phyloP scores from a whole-genome alignment of 2,113 vertebrate genomes.

The Cettia cetti region DNA sequence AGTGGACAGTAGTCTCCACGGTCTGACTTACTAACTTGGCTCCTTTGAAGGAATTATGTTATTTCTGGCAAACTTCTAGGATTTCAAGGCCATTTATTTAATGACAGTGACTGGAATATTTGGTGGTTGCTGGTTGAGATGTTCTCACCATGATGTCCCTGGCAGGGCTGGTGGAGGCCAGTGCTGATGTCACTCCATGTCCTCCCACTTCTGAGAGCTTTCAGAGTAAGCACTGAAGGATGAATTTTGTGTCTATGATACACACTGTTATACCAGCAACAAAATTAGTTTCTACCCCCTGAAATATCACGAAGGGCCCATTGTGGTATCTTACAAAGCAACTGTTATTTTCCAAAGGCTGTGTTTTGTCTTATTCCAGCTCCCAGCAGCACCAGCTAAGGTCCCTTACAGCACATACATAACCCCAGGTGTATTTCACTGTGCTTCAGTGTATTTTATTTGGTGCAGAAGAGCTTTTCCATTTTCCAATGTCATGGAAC shows the following conservation, averaged over 20 bases:
- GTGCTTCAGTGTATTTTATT: neutral
- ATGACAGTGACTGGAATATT: neutral
- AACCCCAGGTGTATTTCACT: neutral
- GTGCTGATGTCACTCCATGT: fast-evolving
- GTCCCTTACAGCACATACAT: fast-evolving
- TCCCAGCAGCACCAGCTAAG: neutral
- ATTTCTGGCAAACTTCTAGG: constrained; percentile 25
- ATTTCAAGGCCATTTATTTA: neutral
- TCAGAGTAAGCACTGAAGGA: neutral
- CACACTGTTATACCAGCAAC: neutral
- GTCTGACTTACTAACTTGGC: constrained; percentile 12
- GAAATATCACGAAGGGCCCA: neutral
- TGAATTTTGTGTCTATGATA: neutral
- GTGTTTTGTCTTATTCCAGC: neutral
- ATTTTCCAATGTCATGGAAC: neutral
- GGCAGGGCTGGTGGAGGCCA: neutral
- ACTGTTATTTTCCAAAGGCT: neutral
- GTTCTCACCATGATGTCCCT: neutral
- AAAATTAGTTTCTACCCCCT: neutral
- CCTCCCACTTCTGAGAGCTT: neutral
- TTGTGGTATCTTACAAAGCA: neutral
- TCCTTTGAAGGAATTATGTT: neutral
- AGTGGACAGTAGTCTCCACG: neutral
- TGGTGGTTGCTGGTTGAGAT: neutral
- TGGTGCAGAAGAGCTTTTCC: neutral